A percentile compares a stretch with the other conserved stretches of the same genome.
phyloP scores from a whole-genome alignment of 2,113 vertebrate genomes.

The Rhineura floridana region DNA sequence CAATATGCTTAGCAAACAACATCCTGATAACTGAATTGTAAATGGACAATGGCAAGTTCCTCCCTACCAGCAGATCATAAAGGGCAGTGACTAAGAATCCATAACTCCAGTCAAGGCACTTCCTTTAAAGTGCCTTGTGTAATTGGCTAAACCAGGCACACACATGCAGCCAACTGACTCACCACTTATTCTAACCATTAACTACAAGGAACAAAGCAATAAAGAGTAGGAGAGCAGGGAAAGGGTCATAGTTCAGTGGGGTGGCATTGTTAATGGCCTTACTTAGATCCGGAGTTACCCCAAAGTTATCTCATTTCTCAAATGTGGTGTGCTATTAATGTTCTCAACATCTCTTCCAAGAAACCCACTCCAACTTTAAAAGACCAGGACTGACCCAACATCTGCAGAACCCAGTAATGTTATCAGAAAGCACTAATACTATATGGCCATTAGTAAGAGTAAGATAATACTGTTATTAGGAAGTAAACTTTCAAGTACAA shows the following conservation, averaged over 20 bases:
- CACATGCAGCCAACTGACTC: conserved; percentile 2
- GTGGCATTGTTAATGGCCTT: not conserved
- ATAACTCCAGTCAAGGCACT: not conserved
- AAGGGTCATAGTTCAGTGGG: not conserved
- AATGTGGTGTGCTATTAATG: not conserved
- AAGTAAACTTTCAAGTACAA: not conserved
- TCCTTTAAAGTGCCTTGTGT: conserved; percentile 27
- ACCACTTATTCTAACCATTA: not conserved
- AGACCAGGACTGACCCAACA: not conserved
- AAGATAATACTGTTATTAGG: not conserved
- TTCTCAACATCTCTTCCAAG: not conserved
- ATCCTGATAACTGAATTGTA: not conserved
- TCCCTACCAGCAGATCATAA: not conserved
- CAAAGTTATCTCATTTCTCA: not conserved
- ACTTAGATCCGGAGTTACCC: not conserved
- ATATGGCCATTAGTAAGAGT: not conserved
- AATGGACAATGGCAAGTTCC: not conserved
- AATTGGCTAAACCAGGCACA: conserved; percentile 1
- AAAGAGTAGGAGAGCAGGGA: fast-evolving
- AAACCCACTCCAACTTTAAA: not conserved
- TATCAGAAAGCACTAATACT: not conserved
- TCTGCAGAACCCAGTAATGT: not conserved
- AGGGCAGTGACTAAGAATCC: not conserved
- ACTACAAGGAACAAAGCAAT: not conserved
- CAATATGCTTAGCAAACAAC: not conserved